Base-by-base conservation (phyloP, 2,888 invertebrate species). In the Tolmerus cingulatus region DNA sequence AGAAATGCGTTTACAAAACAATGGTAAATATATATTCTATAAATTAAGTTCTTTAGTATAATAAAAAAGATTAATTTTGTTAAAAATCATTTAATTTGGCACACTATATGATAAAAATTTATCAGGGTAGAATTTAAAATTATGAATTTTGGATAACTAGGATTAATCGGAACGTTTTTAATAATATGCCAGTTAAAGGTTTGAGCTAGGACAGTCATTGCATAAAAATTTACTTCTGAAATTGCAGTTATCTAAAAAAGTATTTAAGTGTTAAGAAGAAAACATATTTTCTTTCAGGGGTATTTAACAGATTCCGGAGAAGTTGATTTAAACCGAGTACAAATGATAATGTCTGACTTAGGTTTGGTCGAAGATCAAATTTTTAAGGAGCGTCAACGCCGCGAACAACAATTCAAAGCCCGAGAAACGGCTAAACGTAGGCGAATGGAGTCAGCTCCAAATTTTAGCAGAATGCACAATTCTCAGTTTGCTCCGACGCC, bases 351-450 rank as follows among this genome's bases (percentile, higher is more conserved):
- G 96, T 95, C 95, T 40, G 98, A 99, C 91, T 94, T 99, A 79
- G 99, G 99, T 0, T 95, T 96, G 91, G 96, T 96, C 43, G 99
- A 99, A 92, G 99, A 99, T 93, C 97, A 98, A 93, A 99, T 99
- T 91, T 99, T 99, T 93, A 97, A 97, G 92, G 96, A 96, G 82
- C 93, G 99, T 30, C 98, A 99, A 92, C 95, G 96, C 90, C 96
- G 95, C 90, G 98, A 99, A 91, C 91, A 97, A 88, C 94, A 95
- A 90, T 98, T 97, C 92, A 96, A 96, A 91, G 95, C 95, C 16
- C 93, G 97, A 16, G 96, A 97, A 89, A 96, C 95, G 90, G 95
- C 95, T 51, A 96, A 95, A 91, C 95, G 95, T 90, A 91, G 94
- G 51, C 91, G 94, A 90, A 92, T 92, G 88, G 93, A 94, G 90